These are phyloP conservation scores for Oryctolagus cuniculus DNA, from an alignment of 2,113 vertebrate species.

Conservation along the genomic window mOryCun1.1 NC_091451.1:23289001-23289500, in stretches of 20 bases:
- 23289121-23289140: no score
- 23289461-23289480: conserved; percentile 55
- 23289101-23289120: no score
- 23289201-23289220: not conserved
- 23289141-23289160: no score
- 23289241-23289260: conserved; percentile 9
- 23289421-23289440: not conserved
- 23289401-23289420: not conserved
- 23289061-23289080: no score
- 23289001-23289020: no score
- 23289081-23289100: no score
- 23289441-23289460: conserved; percentile 36
- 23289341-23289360: conserved; percentile 6
- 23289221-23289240: conserved; percentile 58
- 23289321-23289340: not conserved
- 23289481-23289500: not conserved
- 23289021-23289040: no score
- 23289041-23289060: no score
- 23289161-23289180: no score
- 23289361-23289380: conserved; percentile 17
- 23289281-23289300: conserved; percentile 28
- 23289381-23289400: conserved; percentile 6
- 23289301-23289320: conserved; percentile 4
- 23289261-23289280: conserved; percentile 18
- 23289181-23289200: no score